Percentiles rank a stretch among this genome's conserved stretches.
Evolutionary conservation across 2,797 vertebrate genomes (phyloP).

Genomic region (Pipistrellus pipistrellus): DNA sequence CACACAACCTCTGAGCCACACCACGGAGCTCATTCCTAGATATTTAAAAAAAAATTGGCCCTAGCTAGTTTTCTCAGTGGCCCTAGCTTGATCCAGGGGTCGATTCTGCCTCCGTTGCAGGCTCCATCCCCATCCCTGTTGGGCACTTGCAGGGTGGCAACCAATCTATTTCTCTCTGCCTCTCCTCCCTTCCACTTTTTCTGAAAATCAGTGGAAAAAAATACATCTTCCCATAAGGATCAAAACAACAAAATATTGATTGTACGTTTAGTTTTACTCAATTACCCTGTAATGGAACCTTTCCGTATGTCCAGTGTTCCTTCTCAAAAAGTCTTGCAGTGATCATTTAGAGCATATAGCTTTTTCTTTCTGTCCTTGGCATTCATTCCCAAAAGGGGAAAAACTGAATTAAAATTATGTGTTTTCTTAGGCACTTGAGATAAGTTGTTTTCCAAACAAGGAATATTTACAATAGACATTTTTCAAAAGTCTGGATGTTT

Average conservation of each 20-base stretch:
- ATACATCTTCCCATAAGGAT: too few relatives aligned
- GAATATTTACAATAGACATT: background rate
- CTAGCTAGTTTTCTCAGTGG: too few relatives aligned
- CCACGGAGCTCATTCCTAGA: too few relatives aligned
- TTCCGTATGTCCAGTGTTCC: background rate
- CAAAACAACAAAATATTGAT: background rate
- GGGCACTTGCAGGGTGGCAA: too few relatives aligned
- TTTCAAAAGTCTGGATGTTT: slow-evolving; percentile 28
- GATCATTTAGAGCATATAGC: background rate
- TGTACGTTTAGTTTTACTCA: background rate
- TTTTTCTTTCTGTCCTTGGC: background rate
- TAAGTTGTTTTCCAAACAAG: slow-evolving; percentile 22
- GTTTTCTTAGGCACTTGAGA: background rate
- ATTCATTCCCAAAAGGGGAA: slow-evolving; percentile 17
- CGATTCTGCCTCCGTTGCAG: too few relatives aligned
- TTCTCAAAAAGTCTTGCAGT: background rate
- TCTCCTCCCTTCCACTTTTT: too few relatives aligned
- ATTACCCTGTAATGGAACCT: background rate
- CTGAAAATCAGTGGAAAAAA: too few relatives aligned
- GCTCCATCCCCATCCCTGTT: too few relatives aligned
- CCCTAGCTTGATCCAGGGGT: too few relatives aligned
- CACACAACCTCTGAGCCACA: too few relatives aligned
- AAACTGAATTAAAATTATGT: background rate
- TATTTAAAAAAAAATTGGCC: background rate
- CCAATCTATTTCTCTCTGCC: too few relatives aligned